Percentiles rank a stretch among this genome's conserved stretches.
Conservation (phyloP, 2,888 invertebrate genomes). For the Arge pagana region DNA sequence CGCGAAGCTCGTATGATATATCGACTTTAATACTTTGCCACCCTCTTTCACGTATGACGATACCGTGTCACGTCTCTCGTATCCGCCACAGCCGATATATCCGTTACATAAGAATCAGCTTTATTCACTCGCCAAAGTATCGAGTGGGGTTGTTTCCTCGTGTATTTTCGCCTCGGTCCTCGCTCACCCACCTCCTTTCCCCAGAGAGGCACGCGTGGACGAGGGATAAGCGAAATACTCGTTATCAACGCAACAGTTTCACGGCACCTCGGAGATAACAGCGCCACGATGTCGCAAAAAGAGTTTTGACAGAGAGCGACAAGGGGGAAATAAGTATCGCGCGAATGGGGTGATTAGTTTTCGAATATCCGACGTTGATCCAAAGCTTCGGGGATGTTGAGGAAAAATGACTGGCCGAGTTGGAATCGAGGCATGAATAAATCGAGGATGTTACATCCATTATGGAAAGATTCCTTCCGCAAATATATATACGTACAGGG, state of each 20-base stretch:
- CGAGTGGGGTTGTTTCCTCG: constrained; percentile 5
- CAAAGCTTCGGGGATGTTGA: too few species aligned
- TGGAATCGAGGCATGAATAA: constrained; percentile 38
- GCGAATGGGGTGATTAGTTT: too few species aligned
- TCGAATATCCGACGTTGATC: too few species aligned
- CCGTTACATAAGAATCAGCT: constrained; percentile 53
- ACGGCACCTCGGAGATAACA: not conserved
- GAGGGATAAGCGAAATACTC: too few species aligned
- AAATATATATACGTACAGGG: too few species aligned
- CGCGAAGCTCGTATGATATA: too few species aligned
- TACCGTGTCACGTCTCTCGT: too few species aligned
- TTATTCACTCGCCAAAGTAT: constrained; percentile 41
- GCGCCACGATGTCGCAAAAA: not conserved
- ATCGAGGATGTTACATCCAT: too few species aligned
- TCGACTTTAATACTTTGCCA: too few species aligned
- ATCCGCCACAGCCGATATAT: too few species aligned
- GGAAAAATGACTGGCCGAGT: constrained; percentile 35
- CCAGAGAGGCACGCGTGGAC: not conserved
- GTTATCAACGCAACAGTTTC: not conserved
- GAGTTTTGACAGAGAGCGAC: not conserved
- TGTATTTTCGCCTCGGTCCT: not conserved
- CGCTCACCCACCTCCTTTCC: not conserved
- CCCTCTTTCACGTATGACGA: too few species aligned
- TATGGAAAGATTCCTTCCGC: too few species aligned
- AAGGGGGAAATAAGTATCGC: not conserved